Conservation (phyloP, 2,888 invertebrate genomes). For the Platypus cylindrus region DNA sequence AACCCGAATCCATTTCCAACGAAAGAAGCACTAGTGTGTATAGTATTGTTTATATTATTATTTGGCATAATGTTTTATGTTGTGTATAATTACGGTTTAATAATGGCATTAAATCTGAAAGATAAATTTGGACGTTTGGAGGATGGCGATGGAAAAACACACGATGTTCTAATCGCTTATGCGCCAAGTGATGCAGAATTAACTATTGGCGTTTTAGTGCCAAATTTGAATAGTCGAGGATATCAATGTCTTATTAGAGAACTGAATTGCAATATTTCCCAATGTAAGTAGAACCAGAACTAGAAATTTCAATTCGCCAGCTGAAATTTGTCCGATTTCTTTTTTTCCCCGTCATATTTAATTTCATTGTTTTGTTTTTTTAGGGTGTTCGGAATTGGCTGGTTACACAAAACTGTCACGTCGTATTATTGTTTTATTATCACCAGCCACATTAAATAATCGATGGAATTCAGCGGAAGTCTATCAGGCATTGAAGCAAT, state of each 20-base stretch:
- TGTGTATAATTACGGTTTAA: constrained; percentile 41
- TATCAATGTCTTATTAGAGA: constrained; percentile 49
- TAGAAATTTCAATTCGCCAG: not conserved
- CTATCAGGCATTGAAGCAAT: constrained; percentile 35
- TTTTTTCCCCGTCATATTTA: not conserved
- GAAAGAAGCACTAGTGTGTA: constrained; percentile 40
- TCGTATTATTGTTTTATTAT: constrained; percentile 37
- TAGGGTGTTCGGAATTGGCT: constrained; percentile 47
- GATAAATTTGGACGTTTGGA: constrained; percentile 38
- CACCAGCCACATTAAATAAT: constrained; percentile 36
- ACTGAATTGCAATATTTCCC: constrained; percentile 18
- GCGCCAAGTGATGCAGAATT: constrained; percentile 50
- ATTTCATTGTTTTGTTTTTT: constrained; percentile 13
- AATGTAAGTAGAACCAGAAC: constrained; percentile 21
- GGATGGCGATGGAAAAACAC: constrained; percentile 42
- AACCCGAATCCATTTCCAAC: constrained; percentile 40
- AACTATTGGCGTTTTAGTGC: constrained; percentile 47
- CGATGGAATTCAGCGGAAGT: constrained; percentile 37
- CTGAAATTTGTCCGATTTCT: not conserved
- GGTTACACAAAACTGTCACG: constrained; percentile 40
- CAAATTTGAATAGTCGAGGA: constrained; percentile 47
- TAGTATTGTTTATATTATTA: constrained; percentile 39
- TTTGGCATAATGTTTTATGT: constrained; percentile 39
- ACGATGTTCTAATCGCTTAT: constrained; percentile 53
- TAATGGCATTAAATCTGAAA: constrained; percentile 36